A percentile compares a stretch with the other conserved stretches of the same genome.
phyloP scores from a whole-genome alignment of 92 coral and sea anemone genomes.

The Plumapathes pennacea region DNA sequence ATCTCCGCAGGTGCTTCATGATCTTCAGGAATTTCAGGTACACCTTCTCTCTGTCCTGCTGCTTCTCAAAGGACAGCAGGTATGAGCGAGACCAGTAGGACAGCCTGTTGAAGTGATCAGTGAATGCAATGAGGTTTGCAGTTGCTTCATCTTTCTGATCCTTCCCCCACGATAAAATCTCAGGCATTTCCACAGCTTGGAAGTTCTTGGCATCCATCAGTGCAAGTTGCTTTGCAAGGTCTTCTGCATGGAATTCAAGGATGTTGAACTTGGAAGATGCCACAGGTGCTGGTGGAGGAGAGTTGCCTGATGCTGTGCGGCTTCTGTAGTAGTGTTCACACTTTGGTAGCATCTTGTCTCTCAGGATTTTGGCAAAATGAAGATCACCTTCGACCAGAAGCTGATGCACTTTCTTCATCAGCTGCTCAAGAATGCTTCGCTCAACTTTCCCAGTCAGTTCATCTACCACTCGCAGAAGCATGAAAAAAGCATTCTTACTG shows the following conservation, averaged over 20 bases:
- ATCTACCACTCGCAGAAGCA: conserved; percentile 88
- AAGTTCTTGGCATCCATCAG: conserved; percentile 90
- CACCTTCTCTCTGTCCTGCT: conserved; percentile 86
- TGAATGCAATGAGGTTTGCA: conserved; percentile 88
- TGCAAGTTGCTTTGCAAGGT: conserved; percentile 86
- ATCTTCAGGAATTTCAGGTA: conserved; percentile 89
- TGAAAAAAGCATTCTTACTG: conserved; percentile 87
- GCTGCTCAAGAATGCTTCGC: conserved; percentile 84
- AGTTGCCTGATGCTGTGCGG: conserved; percentile 54
- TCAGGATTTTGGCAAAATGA: conserved; percentile 76
- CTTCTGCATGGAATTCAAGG: conserved; percentile 82
- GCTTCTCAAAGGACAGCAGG: conserved; percentile 89
- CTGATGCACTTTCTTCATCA: conserved; percentile 88
- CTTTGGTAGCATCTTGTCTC: conserved; percentile 92
- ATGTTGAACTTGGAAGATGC: conserved; percentile 44
- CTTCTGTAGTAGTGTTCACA: conserved; percentile 82
- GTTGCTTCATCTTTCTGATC: conserved; percentile 92
- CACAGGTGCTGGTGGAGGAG: conserved; percentile 23
- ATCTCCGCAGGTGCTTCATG: conserved; percentile 91
- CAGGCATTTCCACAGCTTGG: conserved; percentile 91
- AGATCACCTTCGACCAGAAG: conserved; percentile 87
- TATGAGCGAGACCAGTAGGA: conserved; percentile 98
- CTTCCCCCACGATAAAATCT: conserved; percentile 96
- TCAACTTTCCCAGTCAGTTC: conserved; percentile 93
- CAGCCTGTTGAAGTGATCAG: conserved; percentile 96